A percentile compares a stretch with the other conserved stretches of the same genome.
Conservation (phyloP, 2,888 invertebrate species). For the Dasysyrphus albostriatus region DNA sequence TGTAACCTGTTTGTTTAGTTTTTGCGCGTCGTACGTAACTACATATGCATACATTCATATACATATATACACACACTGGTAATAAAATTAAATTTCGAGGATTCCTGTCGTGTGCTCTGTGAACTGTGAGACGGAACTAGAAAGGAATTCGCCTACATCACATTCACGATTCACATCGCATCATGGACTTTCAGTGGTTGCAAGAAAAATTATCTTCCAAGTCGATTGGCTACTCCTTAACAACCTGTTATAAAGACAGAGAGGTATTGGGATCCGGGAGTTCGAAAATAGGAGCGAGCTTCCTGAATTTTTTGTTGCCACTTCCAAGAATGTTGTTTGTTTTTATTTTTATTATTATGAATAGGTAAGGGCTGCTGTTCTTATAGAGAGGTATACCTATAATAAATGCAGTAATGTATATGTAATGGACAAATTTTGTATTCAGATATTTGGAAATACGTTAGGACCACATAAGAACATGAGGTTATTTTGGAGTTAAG, state of each 20-base stretch:
- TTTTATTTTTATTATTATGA: neutral
- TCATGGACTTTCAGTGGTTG: constrained; percentile 12
- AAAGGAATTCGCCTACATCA: constrained; percentile 49
- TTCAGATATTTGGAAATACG: too few relatives aligned
- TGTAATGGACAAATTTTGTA: too few relatives aligned
- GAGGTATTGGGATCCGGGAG: constrained; percentile 31
- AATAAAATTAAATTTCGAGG: constrained; percentile 72
- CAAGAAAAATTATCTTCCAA: constrained; percentile 15
- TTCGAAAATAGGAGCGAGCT: constrained; percentile 42
- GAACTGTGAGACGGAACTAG: constrained; percentile 46
- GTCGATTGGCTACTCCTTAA: constrained; percentile 38
- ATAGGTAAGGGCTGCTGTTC: neutral
- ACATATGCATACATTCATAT: too few relatives aligned
- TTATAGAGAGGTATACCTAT: neutral
- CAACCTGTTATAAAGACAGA: constrained; percentile 27
- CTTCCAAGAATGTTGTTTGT: constrained; percentile 30
- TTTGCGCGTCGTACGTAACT: constrained; percentile 42
- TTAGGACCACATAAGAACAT: too few relatives aligned
- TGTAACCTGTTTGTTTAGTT: constrained; percentile 73
- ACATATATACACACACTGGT: constrained; percentile 23
- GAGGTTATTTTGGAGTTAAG: too few relatives aligned
- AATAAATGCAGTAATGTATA: too few relatives aligned
- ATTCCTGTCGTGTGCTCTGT: constrained; percentile 64
- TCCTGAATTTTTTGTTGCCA: constrained; percentile 33
- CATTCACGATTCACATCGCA: constrained; percentile 11